A percentile compares a stretch with the other conserved stretches of the same genome.
phyloP scores from a whole-genome alignment of 2,888 invertebrate genomes.

The Villa cingulata region DNA sequence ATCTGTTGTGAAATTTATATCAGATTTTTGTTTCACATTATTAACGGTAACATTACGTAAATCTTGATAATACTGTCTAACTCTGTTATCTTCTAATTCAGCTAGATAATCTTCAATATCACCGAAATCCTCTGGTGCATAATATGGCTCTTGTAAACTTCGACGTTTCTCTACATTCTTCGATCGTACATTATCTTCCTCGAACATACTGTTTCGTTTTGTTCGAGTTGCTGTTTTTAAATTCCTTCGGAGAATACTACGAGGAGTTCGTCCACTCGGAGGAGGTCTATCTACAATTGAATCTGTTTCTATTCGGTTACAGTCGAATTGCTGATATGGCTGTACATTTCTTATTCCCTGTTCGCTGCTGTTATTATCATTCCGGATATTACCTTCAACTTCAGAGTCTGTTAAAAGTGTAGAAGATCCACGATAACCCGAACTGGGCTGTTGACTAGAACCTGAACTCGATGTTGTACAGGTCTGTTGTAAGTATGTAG shows the following conservation, averaged over 20 bases:
- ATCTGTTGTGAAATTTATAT: conserved; percentile 3
- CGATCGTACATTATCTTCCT: conserved; percentile 42
- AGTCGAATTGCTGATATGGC: conserved; percentile 62
- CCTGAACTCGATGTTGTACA: conserved; percentile 24
- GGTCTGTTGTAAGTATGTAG: conserved; percentile 24
- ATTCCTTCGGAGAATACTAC: conserved; percentile 29
- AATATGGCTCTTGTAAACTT: conserved; percentile 61
- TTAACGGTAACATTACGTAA: conserved; percentile 14
- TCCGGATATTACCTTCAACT: conserved; percentile 29
- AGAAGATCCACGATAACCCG: conserved; percentile 75
- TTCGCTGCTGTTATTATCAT: neutral
- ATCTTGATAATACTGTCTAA: conserved; percentile 27
- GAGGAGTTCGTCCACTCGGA: conserved; percentile 50
- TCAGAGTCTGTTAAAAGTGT: conserved; percentile 63
- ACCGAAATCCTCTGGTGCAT: conserved; percentile 29
- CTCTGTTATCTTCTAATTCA: conserved; percentile 20
- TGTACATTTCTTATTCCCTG: conserved; percentile 46
- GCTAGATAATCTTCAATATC: conserved; percentile 18
- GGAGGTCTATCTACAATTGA: conserved; percentile 42
- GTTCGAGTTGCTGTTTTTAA: conserved; percentile 33
- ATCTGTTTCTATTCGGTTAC: conserved; percentile 48
- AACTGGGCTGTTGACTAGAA: conserved; percentile 66
- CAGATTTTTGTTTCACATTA: neutral
- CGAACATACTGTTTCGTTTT: conserved; percentile 70
- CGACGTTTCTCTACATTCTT: conserved; percentile 46